Evolutionary conservation across 2,113 vertebrate genomes (phyloP).

Genomic region (Saguinus midas): DNA sequence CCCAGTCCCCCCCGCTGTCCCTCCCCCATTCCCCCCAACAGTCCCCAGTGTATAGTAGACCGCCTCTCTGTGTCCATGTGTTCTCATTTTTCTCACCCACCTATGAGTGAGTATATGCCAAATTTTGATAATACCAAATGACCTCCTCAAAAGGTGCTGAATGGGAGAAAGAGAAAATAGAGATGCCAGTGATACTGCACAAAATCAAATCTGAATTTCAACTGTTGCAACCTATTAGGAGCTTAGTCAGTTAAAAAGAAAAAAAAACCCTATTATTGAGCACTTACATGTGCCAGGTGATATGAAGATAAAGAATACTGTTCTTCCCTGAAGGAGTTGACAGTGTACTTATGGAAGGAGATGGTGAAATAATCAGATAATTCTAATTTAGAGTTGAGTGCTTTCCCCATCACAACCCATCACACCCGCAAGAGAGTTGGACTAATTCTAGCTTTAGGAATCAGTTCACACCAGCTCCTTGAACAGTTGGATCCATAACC

Average conservation of each 20-base stretch:
- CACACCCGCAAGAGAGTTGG: neutral
- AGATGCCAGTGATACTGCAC: slow-evolving; percentile 43
- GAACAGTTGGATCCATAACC: slow-evolving; percentile 3
- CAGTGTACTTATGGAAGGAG: neutral
- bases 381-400: neutral
- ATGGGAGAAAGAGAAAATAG: neutral
- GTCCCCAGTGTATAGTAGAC: too few relatives aligned
- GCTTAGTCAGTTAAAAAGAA: neutral
- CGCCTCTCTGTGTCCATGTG: too few relatives aligned
- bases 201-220: slow-evolving; percentile 58
- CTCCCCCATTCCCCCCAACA: too few relatives aligned
- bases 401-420: neutral
- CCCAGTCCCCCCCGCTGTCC: too few relatives aligned
- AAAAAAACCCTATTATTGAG: neutral
- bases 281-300: neutral
- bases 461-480: neutral
- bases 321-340: neutral
- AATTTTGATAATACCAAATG: slow-evolving; percentile 10
- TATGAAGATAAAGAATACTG: neutral
- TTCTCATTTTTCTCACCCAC: too few relatives aligned
- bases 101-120: too few relatives aligned
- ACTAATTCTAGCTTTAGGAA: neutral
- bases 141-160: slow-evolving; percentile 41
- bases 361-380: neutral
- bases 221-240: neutral